Conservation (phyloP, 2,113 vertebrate species). For the Scalopus aquaticus region DNA sequence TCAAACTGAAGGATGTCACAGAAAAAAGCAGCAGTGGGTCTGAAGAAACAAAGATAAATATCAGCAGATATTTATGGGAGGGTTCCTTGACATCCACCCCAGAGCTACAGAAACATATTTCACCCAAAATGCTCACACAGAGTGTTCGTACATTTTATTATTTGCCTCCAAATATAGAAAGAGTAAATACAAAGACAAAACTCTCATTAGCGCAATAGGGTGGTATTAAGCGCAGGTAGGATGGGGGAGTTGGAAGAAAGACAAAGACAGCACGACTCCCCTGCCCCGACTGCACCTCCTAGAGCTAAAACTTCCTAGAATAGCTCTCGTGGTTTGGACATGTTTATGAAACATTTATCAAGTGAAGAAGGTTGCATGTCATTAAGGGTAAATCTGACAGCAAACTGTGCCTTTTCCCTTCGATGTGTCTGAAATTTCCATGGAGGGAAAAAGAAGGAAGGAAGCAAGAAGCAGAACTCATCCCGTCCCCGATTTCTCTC, state of each 20-base stretch:
- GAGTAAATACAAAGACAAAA: not conserved
- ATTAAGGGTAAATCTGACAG: slow-evolving; percentile 66
- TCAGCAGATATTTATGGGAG: no score
- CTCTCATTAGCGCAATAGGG: not conserved
- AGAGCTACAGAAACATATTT: not conserved
- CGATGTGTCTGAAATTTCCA: slow-evolving; percentile 66
- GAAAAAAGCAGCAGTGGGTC: not conserved
- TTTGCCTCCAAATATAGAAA: not conserved
- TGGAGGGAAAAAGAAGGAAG: slow-evolving; percentile 41
- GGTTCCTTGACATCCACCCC: not conserved
- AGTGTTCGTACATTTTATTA: not conserved
- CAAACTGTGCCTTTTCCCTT: slow-evolving; percentile 63
- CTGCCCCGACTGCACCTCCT: not conserved
- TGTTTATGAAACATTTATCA: not conserved
- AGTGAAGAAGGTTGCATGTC: not conserved
- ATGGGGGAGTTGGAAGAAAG: not conserved
- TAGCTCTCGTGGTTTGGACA: not conserved
- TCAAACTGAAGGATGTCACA: not conserved
- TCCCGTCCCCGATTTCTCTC: slow-evolving; percentile 38
- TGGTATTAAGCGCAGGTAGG: not conserved
- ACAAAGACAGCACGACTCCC: no score
- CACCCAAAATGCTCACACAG: not conserved
- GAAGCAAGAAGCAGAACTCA: slow-evolving; percentile 63
- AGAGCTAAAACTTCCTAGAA: not conserved
- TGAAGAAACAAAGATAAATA: not conserved